Percentiles rank a stretch among this genome's conserved stretches.
Evolutionary conservation across 1,140 invertebrate species (phyloP).

Genomic region (Liolophura sinensis): DNA sequence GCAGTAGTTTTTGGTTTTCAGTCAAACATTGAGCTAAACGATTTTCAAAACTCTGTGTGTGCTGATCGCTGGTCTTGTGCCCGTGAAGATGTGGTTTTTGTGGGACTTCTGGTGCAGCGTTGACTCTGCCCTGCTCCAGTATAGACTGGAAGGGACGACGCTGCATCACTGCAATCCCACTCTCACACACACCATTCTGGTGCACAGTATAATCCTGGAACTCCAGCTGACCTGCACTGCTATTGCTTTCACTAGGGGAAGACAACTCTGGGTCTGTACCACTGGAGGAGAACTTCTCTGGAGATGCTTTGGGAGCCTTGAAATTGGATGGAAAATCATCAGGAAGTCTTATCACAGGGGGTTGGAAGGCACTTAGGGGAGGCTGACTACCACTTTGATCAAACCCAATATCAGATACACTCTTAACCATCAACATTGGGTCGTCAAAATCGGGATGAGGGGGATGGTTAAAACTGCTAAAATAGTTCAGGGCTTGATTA

Average conservation of each 20-base stretch:
- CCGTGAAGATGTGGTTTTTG: background rate
- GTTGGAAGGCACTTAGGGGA: conserved; percentile 13
- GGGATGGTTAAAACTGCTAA: conserved; percentile 6
- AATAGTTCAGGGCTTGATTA: conserved; percentile 24
- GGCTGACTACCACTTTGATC: conserved; percentile 26
- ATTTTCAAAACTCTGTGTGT: too few relatives aligned
- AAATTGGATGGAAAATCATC: background rate
- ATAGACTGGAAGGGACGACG: background rate
- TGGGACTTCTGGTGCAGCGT: background rate
- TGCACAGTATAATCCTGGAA: background rate
- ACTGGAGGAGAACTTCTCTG: conserved; percentile 15
- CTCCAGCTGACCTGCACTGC: background rate
- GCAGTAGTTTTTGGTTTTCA: too few relatives aligned
- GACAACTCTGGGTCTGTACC: conserved; percentile 4
- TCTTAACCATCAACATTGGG: conserved; percentile 24
- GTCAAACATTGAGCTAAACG: too few relatives aligned
- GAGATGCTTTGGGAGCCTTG: conserved; percentile 12
- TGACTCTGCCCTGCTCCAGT: background rate
- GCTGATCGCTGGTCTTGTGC: too few relatives aligned
- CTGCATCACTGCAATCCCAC: background rate
- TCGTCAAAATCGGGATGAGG: conserved; percentile 27
- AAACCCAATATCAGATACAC: conserved; percentile 26
- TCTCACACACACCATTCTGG: background rate
- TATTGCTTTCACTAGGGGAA: background rate
- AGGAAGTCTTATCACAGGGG: conserved; percentile 6